phyloP scores from a whole-genome alignment of 1,140 invertebrate genomes.

The Triops cancriformis region DNA sequence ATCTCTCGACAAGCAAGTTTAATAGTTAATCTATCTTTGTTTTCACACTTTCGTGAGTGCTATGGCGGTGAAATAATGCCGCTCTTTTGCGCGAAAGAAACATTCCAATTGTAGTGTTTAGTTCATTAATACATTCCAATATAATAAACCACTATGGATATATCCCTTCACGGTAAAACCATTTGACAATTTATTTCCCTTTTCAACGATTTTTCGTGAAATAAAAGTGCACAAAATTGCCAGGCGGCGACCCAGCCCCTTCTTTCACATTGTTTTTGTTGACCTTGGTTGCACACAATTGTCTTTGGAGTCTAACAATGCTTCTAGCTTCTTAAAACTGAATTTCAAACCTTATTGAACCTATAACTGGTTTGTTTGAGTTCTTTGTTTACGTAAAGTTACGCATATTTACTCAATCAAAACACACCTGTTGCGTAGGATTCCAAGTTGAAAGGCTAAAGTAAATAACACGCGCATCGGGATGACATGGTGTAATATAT shows the following conservation, averaged over 20 bases:
- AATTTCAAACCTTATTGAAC: not conserved
- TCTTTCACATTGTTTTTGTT: not conserved
- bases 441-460: not conserved
- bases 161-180: not conserved
- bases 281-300: not conserved
- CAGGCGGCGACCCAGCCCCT: not conserved
- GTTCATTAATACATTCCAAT: not conserved
- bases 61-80: conserved; percentile 9
- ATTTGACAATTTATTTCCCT: not conserved
- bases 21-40: not conserved
- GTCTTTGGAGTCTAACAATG: not conserved
- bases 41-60: not conserved
- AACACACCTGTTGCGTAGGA: not conserved
- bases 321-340: not conserved
- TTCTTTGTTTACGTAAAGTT: not conserved
- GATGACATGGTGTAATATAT: not conserved
- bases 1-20: not conserved
- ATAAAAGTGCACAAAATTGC: not conserved
- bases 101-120: conserved; percentile 6
- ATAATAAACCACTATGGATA: not conserved
- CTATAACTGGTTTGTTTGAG: not conserved
- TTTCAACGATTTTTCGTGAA: too few relatives aligned
- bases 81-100: not conserved
- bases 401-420: too few relatives aligned
- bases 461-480: not conserved